These are phyloP conservation scores for Osmerus mordax DNA, from an alignment of 2,113 vertebrate species.

Conservation along the genomic window DNA sequence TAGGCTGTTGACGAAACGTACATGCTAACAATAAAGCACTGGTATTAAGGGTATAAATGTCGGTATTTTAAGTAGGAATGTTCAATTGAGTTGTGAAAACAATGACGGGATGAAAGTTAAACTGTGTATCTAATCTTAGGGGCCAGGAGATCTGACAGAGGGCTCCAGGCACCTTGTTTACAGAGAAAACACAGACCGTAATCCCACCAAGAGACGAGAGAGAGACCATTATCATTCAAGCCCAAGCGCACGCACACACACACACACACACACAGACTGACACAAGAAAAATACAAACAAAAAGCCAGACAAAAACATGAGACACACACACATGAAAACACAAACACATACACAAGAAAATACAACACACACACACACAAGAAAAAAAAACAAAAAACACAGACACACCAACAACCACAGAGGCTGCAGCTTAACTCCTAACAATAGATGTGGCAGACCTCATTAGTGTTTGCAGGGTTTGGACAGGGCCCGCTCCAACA, in stretches of 20 bases:
- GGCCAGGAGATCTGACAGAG: conserved; percentile 25
- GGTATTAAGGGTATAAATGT: too few species aligned
- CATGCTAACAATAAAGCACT: too few species aligned
- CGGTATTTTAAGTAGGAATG: too few species aligned
- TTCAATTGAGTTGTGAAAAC: conserved; percentile 9
- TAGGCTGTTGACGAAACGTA: too few species aligned
- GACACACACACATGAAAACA: neutral
- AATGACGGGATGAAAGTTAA: neutral
- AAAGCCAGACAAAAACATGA: neutral
- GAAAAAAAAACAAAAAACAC: conserved; percentile 24
- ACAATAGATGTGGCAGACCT: conserved; percentile 63
- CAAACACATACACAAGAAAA: conserved; percentile 18
- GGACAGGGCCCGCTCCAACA: conserved; percentile 44
- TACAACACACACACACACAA: conserved; percentile 14
- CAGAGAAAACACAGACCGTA: conserved; percentile 53
- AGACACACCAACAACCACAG: conserved; percentile 7
- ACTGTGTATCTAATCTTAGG: conserved; percentile 1
- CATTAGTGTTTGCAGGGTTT: conserved; percentile 60
- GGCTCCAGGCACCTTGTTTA: conserved; percentile 49
- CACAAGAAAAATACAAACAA: too few species aligned
- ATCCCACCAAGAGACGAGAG: conserved; percentile 54
- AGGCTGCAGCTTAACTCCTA: conserved; percentile 39
- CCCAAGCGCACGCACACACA: conserved; percentile 34
- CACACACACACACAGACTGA: conserved; percentile 3
- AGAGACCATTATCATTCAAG: conserved; percentile 49